phyloP scores from a whole-genome alignment of 2,888 invertebrate species.

The Andrena camellia region DNA sequence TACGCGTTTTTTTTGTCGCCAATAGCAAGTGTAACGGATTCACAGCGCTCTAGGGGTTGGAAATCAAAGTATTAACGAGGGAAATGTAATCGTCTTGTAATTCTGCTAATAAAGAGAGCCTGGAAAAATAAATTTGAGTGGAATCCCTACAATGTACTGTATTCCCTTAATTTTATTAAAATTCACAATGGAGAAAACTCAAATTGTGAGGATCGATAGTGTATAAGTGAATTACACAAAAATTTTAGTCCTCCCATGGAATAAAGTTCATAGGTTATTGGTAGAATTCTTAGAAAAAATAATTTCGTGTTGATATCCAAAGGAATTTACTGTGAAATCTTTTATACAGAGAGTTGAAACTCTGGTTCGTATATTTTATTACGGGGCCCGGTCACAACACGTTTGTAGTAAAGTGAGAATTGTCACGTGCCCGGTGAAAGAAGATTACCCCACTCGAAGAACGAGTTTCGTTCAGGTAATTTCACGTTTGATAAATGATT shows the following conservation, averaged over 20 bases:
- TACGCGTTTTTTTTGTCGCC: constrained; percentile 71
- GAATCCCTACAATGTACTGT: too few relatives aligned
- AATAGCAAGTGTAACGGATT: constrained; percentile 82
- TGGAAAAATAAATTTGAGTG: too few relatives aligned
- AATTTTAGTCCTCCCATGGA: too few relatives aligned
- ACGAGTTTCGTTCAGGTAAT: constrained; percentile 76
- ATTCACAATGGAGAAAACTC: too few relatives aligned
- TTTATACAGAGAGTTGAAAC: not conserved
- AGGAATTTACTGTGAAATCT: not conserved
- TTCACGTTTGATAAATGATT: constrained; percentile 80
- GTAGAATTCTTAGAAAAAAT: too few relatives aligned
- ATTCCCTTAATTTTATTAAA: too few relatives aligned
- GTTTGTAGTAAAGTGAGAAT: constrained; percentile 47
- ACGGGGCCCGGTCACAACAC: constrained; percentile 29
- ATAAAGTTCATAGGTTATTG: too few relatives aligned
- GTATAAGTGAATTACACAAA: too few relatives aligned
- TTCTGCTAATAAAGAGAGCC: not conserved
- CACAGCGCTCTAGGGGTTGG: constrained; percentile 44
- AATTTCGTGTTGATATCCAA: not conserved
- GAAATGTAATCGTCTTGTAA: constrained; percentile 8
- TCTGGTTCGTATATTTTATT: constrained; percentile 32
- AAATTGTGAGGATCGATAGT: too few relatives aligned
- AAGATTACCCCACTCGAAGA: constrained; percentile 76
- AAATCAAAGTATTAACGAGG: constrained; percentile 28
- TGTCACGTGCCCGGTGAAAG: constrained; percentile 60